Base-by-base conservation (phyloP, 2,113 vertebrate genomes). In the Triplophysa tibetana region DNA sequence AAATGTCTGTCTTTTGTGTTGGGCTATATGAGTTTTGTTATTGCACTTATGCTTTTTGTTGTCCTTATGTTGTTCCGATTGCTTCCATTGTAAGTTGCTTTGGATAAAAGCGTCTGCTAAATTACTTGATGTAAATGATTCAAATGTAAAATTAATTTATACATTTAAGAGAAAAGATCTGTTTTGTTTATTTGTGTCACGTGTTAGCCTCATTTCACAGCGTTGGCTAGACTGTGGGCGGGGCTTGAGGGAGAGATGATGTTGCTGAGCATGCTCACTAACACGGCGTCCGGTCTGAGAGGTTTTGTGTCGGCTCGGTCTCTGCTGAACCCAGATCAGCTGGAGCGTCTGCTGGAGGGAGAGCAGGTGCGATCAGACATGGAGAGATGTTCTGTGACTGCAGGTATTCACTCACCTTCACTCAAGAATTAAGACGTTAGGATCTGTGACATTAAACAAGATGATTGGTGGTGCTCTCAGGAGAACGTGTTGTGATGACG, bases 171-270 rank as follows among this genome's bases (percentile, higher is more conserved):
- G 29, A 4, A 29, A 29, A 4, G 29, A 29, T 54, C 1, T 21
- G 16, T 19, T 0, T 16, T 45, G 67, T 17, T 12, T n/a, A 43
- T 8, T 4, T 65, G 9, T 54, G 12, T 48, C 29, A 29, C 4
- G 29, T 63, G 61, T 79, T 77, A 99, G 97, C 96, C 97, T 41
- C 85, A 93, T 62, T 98, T 98, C 85, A 90, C 93, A 66, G 83
- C 77, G 1, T 84, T 98, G 82, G 93, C 95, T 16, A 88, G 88
- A 50, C 77, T 95, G 54, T 98, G 97, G 97, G 90, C 66, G 0
- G 48, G 90, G 65, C 94, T 97, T 84, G 93, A 94, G 89, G 90
- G 95, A 62, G 95, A 98, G 89, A 91, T 90, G 2, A 85, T 95
- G 38, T 84, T 96, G 73, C 87, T 98, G 81, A 93, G 82, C 75